Percentiles rank a stretch among this genome's conserved stretches.
Conservation (phyloP, 2,888 invertebrate species). For the Keiferia lycopersicella region DNA sequence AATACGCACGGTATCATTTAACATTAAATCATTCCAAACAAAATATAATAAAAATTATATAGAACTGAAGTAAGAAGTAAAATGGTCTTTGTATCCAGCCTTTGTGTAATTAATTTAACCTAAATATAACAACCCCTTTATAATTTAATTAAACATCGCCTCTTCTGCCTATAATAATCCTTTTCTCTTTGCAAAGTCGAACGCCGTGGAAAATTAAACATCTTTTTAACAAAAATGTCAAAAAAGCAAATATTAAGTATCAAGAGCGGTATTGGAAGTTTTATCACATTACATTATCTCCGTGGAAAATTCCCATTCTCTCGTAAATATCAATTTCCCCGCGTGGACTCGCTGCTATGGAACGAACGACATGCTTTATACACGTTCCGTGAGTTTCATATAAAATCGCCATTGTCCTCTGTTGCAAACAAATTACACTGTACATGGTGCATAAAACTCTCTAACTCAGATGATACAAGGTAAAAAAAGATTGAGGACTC, state of each 20-base stretch:
- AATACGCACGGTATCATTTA: background rate
- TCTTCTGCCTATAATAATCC: too few species aligned
- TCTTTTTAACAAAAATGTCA: background rate
- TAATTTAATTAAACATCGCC: too few species aligned
- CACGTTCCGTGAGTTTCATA: slow-evolving; percentile 9
- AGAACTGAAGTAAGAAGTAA: too few species aligned
- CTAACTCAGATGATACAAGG: background rate
- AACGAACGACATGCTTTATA: slow-evolving; percentile 15
- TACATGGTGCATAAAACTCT: background rate
- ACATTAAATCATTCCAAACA: too few species aligned
- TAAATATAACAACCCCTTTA: too few species aligned
- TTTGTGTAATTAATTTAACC: too few species aligned
- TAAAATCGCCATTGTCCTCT: slow-evolving; percentile 19
- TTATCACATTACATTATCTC: slow-evolving; percentile 15
- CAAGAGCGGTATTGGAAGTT: background rate
- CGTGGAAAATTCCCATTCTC: slow-evolving; percentile 9
- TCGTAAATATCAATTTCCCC: slow-evolving; percentile 18
- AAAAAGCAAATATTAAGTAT: slow-evolving; percentile 19
- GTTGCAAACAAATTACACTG: slow-evolving; percentile 7
- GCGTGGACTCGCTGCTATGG: background rate
- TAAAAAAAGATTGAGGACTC: too few species aligned
- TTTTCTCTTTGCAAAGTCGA: too few species aligned
- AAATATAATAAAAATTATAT: too few species aligned
- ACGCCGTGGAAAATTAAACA: background rate
- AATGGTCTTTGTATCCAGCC: too few species aligned